phyloP scores from a whole-genome alignment of 1,140 invertebrate genomes.

The Pogonomyrmex barbatus region DNA sequence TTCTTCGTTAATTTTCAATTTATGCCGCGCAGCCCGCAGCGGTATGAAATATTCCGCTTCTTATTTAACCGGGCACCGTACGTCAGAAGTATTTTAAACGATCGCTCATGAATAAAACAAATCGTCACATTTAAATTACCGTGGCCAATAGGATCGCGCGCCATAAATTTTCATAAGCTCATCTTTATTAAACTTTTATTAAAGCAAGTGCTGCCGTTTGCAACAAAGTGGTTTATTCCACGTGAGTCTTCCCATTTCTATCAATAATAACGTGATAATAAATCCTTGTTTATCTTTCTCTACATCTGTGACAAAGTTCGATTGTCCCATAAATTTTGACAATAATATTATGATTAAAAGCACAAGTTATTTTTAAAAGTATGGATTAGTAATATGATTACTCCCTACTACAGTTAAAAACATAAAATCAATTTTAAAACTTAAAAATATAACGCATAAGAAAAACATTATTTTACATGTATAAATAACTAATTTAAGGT shows the following conservation, averaged over 20 bases:
- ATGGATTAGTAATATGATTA: not conserved
- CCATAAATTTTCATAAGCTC: conserved; percentile 67
- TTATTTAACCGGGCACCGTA: conserved; percentile 62
- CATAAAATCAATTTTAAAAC: not conserved
- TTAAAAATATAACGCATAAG: not conserved
- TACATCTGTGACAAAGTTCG: not conserved
- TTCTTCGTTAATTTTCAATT: conserved; percentile 66
- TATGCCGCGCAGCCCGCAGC: conserved; percentile 46
- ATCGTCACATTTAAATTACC: conserved; percentile 65
- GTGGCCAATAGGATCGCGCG: conserved; percentile 57
- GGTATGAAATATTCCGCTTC: conserved; percentile 58
- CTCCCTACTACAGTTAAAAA: too few relatives aligned
- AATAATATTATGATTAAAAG: not conserved
- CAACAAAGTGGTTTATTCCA: conserved; percentile 58
- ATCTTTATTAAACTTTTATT: conserved; percentile 65
- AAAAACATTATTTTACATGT: not conserved
- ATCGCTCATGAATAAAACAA: conserved; percentile 67
- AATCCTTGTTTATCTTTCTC: conserved; percentile 11
- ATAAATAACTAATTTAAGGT: not conserved
- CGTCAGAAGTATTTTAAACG: conserved; percentile 65
- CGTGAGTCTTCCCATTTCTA: not conserved
- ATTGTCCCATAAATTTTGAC: not conserved
- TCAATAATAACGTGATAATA: conserved; percentile 20
- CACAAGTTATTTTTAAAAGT: not conserved
- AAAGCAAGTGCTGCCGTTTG: conserved; percentile 49